Evolutionary conservation across 2,888 invertebrate species (phyloP).

Genomic region (Trachelus stipa): DNA sequence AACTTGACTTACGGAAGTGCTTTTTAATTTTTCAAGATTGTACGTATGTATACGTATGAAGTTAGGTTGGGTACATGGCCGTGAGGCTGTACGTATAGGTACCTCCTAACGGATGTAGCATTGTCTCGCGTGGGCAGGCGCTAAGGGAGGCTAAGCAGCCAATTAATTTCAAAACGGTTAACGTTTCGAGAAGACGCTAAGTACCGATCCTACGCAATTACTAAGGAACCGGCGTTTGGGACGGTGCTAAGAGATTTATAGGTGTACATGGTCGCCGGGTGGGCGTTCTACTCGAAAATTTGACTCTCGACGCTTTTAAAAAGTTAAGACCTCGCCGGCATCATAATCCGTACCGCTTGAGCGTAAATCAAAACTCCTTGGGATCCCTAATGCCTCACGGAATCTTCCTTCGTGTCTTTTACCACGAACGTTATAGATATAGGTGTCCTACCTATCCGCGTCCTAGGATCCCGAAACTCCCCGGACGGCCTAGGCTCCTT

Average conservation of each 20-base stretch:
- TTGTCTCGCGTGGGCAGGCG: constrained; percentile 10
- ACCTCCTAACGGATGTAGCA: not conserved
- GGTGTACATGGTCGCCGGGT: constrained; percentile 19
- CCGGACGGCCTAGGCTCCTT: not conserved
- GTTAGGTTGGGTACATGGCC: not conserved
- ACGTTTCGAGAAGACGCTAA: constrained; percentile 38
- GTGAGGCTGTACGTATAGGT: not conserved
- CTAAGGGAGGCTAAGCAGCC: constrained; percentile 27
- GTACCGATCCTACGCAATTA: constrained; percentile 51
- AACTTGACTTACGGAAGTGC: not conserved
- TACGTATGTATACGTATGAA: not conserved
- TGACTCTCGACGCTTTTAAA: constrained; percentile 7
- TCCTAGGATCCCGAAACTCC: not conserved
- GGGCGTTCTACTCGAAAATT: constrained; percentile 17
- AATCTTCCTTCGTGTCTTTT: not conserved
- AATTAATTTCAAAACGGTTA: constrained; percentile 42
- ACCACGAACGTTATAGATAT: not conserved
- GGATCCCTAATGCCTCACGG: constrained; percentile 2
- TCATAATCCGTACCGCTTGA: not conserved
- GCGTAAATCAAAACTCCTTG: not conserved
- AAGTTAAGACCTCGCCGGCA: not conserved
- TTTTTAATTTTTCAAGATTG: not conserved
- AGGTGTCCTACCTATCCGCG: not conserved
- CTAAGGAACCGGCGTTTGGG: constrained; percentile 38
- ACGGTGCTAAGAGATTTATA: constrained; percentile 53